Conservation (phyloP, 2,797 vertebrate species). For the Melanotaenia nigrans region DNA sequence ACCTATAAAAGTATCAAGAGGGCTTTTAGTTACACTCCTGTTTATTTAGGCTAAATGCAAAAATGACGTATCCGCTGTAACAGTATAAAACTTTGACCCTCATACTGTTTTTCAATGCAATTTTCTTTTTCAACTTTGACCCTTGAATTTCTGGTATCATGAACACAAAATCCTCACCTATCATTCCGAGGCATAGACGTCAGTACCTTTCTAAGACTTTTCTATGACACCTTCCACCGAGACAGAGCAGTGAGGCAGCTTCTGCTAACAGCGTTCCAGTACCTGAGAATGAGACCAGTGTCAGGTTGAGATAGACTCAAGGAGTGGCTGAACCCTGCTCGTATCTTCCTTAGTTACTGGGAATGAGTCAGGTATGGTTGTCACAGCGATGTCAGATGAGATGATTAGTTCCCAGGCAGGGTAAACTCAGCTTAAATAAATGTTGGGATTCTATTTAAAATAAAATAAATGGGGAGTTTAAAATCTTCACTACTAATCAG, state of each 20-base stretch:
- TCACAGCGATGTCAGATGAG: slow-evolving; percentile 79
- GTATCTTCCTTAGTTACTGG: slow-evolving; percentile 61
- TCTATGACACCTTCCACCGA: slow-evolving; percentile 83
- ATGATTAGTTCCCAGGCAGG: slow-evolving; percentile 76
- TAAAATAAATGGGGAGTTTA: slow-evolving; percentile 40
- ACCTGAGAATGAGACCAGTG: slow-evolving; percentile 82
- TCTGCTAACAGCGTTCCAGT: slow-evolving; percentile 83
- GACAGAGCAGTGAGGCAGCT: slow-evolving; percentile 83
- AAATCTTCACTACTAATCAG: slow-evolving; percentile 52
- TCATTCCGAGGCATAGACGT: slow-evolving; percentile 75
- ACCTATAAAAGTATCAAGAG: slow-evolving; percentile 21
- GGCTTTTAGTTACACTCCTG: slow-evolving; percentile 1
- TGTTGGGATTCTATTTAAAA: slow-evolving; percentile 43
- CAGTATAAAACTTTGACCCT: slow-evolving; percentile 4
- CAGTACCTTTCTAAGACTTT: slow-evolving; percentile 79
- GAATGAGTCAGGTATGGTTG: slow-evolving; percentile 73
- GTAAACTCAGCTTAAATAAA: slow-evolving; percentile 61
- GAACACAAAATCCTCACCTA: slow-evolving; percentile 80
- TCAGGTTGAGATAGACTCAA: slow-evolving; percentile 76
- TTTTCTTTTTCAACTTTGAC: slow-evolving; percentile 50
- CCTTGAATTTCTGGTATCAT: slow-evolving; percentile 65
- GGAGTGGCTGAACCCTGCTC: slow-evolving; percentile 56
- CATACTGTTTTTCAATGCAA: slow-evolving; percentile 22
- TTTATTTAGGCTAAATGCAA: slow-evolving; percentile 13
- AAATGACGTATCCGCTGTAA: slow-evolving; percentile 1